Percentiles rank a stretch among this genome's conserved stretches.
Conservation (phyloP, 2,888 invertebrate species). For the Napeogenes inachia region DNA sequence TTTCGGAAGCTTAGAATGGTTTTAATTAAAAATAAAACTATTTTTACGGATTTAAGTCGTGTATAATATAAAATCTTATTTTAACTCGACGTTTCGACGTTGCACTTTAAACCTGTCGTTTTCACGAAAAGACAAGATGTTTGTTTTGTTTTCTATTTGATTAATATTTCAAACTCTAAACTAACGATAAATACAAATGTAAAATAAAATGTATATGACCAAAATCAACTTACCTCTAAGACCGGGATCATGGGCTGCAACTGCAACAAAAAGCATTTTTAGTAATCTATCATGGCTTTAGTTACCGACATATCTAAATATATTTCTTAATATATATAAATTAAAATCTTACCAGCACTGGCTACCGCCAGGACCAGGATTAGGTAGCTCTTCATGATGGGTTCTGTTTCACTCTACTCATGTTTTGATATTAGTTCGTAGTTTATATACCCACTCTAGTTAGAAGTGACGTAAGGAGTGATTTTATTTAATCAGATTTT, state of each 20-base stretch:
- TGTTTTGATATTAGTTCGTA: not conserved
- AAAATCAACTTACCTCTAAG: constrained; percentile 16
- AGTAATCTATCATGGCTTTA: not conserved
- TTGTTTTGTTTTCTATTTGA: too few relatives aligned
- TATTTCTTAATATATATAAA: too few relatives aligned
- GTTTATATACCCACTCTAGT: not conserved
- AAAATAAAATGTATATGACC: not conserved
- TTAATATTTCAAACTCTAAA: too few relatives aligned
- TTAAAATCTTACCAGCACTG: not conserved
- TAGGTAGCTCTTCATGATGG: not conserved
- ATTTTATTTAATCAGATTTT: too few relatives aligned
- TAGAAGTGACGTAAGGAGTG: too few relatives aligned
- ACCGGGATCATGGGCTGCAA: constrained; percentile 8
- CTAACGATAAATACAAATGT: not conserved
- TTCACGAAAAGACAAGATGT: too few relatives aligned
- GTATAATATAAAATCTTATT: too few relatives aligned
- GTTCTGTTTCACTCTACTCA: not conserved
- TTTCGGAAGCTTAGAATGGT: too few relatives aligned
- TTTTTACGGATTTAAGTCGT: too few relatives aligned
- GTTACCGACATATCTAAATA: not conserved
- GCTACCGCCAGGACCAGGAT: not conserved
- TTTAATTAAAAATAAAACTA: too few relatives aligned
- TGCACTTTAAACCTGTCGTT: too few relatives aligned
- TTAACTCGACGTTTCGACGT: too few relatives aligned
- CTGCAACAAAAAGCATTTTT: constrained; percentile 6